Evolutionary conservation across 2,888 invertebrate genomes (phyloP), one percentile per base, ranked within the genome.

Genomic region (Cheilosia urbana): DNA sequence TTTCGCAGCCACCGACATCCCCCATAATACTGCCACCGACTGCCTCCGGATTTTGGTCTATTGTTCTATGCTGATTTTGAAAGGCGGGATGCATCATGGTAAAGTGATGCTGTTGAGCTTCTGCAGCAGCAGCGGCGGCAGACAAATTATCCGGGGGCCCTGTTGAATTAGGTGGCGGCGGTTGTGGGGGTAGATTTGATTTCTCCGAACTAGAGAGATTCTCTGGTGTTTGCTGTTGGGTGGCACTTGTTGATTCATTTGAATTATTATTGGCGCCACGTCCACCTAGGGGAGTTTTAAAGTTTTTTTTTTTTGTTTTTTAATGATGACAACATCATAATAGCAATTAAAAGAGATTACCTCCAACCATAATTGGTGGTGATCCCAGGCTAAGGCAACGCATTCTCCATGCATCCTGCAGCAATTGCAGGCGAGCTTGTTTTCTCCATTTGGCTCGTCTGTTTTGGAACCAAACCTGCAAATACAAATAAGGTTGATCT

Each of bases 391-490:
- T 97, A 24, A 97, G 93, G 90, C 97, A 97, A 84, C 97, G 94
- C 96, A 97, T 97, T 88, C 97, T 93, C 97, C 97, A 97, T 1
- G 97, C 97, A 90, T 97, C 97, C 90, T 97, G 97, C 21, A 97
- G 93, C 66, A 97, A 93, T 90, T 97, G 97, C 79, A 97, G 93
- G 0, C 97, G 94, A 1, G 97, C 97, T 90, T 97, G 97, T 90
- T 97, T 97, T 19, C 97, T 94, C 97, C 97, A 97, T 92, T 97
- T 97, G 5, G 97, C 97, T 66, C 97, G 94, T 51, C 97, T 94
- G 91, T 97, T 97, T 93, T 97, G 97, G 92, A 97, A 97, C 97
- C 97, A 97, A 24, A 97, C 97, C 97, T 97, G 90, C 2, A 81
- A 45, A 17, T 47, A 47, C 3, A 17, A 17, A 47, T 34, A 13